These are phyloP conservation scores for Ophioninae sp. DNA, from an alignment of 2,888 invertebrate genomes.

Conservation along the genomic window DNA sequence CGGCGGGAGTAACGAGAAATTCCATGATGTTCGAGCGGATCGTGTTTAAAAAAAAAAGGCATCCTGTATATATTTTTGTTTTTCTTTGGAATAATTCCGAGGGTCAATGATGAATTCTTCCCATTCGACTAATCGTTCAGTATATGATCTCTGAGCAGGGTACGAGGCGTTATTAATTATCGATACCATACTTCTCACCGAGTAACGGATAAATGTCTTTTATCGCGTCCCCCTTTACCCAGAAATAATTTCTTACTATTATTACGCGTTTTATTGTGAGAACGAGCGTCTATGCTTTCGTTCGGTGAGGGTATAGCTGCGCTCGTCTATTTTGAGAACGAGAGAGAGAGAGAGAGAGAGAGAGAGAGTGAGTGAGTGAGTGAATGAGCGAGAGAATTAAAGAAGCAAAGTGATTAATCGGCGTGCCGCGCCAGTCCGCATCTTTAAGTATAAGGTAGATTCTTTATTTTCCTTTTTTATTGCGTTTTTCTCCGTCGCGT, in stretches of 20 bases:
- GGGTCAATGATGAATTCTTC: conserved; percentile 37
- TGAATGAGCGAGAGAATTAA: not conserved
- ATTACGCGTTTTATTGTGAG: conserved; percentile 22
- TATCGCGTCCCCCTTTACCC: not conserved
- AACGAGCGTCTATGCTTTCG: conserved; percentile 21
- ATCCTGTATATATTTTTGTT: not conserved
- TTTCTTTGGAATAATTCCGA: conserved; percentile 25
- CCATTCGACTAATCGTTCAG: conserved; percentile 56
- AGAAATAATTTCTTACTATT: conserved; percentile 6
- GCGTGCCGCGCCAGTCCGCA: conserved; percentile 37
- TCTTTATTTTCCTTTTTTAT: conserved; percentile 26
- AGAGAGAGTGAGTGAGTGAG: conserved; percentile 11
- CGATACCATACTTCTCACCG: conserved; percentile 38
- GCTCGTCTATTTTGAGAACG: conserved; percentile 12
- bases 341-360: conserved; percentile 28
- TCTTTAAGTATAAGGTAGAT: conserved; percentile 30
- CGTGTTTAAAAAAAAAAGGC: not conserved
- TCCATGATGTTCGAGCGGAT: not conserved
- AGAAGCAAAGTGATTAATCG: conserved; percentile 15
- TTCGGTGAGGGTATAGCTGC: not conserved
- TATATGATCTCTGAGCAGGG: conserved; percentile 61
- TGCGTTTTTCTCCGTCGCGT: conserved; percentile 19
- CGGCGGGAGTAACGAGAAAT: not conserved
- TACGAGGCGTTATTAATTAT: conserved; percentile 49
- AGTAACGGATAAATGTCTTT: conserved; percentile 29